Percentiles rank a stretch among this genome's conserved stretches.
Evolutionary conservation across 2,113 vertebrate genomes (phyloP).

Genomic region (Trichomycterus rosablanca): DNA sequence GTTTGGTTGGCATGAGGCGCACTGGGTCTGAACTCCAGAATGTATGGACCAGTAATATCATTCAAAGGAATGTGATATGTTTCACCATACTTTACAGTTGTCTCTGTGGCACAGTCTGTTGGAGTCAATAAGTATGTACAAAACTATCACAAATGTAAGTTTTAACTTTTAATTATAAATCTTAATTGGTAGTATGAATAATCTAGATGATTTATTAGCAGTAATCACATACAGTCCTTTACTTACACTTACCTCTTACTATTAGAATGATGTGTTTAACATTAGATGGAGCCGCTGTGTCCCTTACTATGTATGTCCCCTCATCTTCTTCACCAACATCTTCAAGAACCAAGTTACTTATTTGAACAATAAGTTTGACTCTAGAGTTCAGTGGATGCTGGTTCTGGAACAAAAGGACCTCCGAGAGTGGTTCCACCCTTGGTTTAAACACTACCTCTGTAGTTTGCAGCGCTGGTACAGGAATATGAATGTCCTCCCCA

Average conservation of each 20-base stretch:
- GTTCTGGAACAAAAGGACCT: slow-evolving; percentile 48
- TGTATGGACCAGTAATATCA: slow-evolving; percentile 53
- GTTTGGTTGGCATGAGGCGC: slow-evolving; percentile 37
- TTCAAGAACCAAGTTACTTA: slow-evolving; percentile 59
- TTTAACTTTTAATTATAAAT: too few species aligned
- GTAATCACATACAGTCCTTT: background rate
- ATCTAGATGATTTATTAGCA: too few species aligned
- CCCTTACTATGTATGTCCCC: slow-evolving; percentile 60
- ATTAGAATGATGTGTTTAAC: slow-evolving; percentile 49
- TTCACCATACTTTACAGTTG: slow-evolving; percentile 65
- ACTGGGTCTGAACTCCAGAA: slow-evolving; percentile 62
- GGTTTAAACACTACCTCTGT: slow-evolving; percentile 58
- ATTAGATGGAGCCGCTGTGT: slow-evolving; percentile 9
- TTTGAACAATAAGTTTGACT: slow-evolving; percentile 36
- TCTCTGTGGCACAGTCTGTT: slow-evolving; percentile 63
- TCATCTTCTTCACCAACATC: slow-evolving; percentile 65
- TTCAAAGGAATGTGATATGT: slow-evolving; percentile 57
- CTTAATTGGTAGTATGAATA: too few species aligned
- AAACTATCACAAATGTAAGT: too few species aligned
- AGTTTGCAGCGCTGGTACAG: slow-evolving; percentile 33
- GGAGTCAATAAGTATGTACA: too few species aligned
- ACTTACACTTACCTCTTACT: slow-evolving; percentile 57
- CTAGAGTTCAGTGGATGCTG: slow-evolving; percentile 35
- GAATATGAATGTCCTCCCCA: slow-evolving; percentile 64
- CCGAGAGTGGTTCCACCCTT: slow-evolving; percentile 4